phyloP scores from a whole-genome alignment of 2,888 invertebrate genomes.

The Dexiosoma caninum region DNA sequence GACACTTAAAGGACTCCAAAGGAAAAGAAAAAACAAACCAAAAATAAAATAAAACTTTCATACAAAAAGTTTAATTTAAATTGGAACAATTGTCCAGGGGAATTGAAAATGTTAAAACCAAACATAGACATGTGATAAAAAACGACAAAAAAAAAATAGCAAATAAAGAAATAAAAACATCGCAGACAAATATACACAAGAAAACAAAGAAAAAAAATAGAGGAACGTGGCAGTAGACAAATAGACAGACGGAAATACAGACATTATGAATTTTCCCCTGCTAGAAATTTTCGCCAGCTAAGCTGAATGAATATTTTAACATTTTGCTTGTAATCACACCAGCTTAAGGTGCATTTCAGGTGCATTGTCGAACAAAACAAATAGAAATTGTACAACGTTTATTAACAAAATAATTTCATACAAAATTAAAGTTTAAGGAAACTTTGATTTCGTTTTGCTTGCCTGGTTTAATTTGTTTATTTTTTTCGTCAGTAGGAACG shows the following conservation, averaged over 20 bases:
- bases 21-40: too few species aligned
- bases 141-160: not conserved
- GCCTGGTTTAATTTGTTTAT: not conserved
- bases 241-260: not conserved
- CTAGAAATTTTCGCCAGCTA: not conserved
- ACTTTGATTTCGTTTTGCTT: not conserved
- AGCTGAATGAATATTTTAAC: not conserved
- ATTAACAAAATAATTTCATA: constrained; percentile 3
- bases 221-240: constrained; percentile 8
- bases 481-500: constrained; percentile 9
- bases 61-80: constrained; percentile 44
- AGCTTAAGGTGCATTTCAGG: not conserved
- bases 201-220: not conserved
- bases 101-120: not conserved
- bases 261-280: not conserved
- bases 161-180: not conserved
- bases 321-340: not conserved
- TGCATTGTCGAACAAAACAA: not conserved
- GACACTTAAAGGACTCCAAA: constrained; percentile 1
- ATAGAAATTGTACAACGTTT: not conserved
- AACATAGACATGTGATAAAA: constrained; percentile 29
- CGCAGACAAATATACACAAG: constrained; percentile 3
- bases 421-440: constrained; percentile 32
- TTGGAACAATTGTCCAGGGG: constrained; percentile 50
- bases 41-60: not conserved